Evolutionary conservation across 2,113 vertebrate genomes (phyloP).

Genomic region (Myrmecobius fasciatus): DNA sequence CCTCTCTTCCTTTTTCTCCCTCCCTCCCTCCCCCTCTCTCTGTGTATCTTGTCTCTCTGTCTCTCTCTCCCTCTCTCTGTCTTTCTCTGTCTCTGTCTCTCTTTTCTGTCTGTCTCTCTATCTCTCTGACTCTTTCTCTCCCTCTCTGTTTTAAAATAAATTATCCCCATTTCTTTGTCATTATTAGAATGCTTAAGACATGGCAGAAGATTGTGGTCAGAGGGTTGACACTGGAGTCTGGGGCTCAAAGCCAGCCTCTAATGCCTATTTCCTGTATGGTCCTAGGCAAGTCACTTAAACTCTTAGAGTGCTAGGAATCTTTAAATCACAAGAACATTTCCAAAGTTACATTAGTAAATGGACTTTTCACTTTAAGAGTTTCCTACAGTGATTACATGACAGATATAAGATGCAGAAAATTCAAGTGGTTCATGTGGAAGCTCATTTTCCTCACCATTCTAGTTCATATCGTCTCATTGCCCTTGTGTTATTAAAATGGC

Average conservation of each 20-base stretch:
- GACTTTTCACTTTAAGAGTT: not conserved
- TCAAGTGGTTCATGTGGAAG: not conserved
- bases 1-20: too few relatives aligned
- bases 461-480: not conserved
- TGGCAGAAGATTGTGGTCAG: not conserved
- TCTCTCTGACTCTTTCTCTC: not conserved
- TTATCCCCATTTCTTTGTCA: not conserved
- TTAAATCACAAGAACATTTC: not conserved
- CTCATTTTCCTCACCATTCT: conserved; percentile 18
- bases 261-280: not conserved
- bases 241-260: not conserved
- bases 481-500: conserved; percentile 72
- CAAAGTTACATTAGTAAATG: not conserved
- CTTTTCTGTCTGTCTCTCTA: too few relatives aligned
- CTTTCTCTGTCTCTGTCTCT: too few relatives aligned
- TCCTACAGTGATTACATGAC: not conserved
- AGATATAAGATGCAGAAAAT: not conserved
- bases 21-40: too few relatives aligned
- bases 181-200: conserved; percentile 17
- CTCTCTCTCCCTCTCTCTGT: too few relatives aligned
- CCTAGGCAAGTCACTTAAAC: not conserved
- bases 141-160: not conserved
- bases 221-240: not conserved
- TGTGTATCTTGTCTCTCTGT: too few relatives aligned
- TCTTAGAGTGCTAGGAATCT: not conserved